Percentiles rank a stretch among this genome's conserved stretches.
phyloP scores from a whole-genome alignment of 2,888 invertebrate genomes.

The Morinoia aosen region DNA sequence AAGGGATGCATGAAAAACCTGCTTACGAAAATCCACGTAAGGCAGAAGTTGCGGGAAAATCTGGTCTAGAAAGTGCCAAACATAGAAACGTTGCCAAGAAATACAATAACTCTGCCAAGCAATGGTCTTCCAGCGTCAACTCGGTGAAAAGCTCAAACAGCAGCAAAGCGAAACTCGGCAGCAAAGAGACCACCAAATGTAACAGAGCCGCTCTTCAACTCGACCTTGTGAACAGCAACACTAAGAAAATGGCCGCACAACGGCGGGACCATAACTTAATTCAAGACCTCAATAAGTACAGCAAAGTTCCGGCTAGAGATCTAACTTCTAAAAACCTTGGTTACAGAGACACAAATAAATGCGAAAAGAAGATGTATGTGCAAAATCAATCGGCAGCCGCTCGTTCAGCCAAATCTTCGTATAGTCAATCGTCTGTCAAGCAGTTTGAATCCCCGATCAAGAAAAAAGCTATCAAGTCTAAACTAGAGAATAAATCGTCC shows the following conservation, averaged over 20 bases:
- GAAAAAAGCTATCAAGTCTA: constrained; percentile 19
- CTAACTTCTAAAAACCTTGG: constrained; percentile 63
- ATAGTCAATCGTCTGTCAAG: not conserved
- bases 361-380: constrained; percentile 62
- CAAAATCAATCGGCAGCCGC: constrained; percentile 39
- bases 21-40: not conserved
- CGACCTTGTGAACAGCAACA: constrained; percentile 46
- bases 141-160: not conserved
- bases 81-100: not conserved
- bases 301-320: constrained; percentile 61
- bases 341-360: constrained; percentile 65
- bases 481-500: not conserved
- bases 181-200: constrained; percentile 33
- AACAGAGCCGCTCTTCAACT: constrained; percentile 59
- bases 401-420: not conserved
- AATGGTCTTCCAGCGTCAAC: not conserved
- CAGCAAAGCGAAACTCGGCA: not conserved
- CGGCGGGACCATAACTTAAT: not conserved
- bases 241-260: not conserved
- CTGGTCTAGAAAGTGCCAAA: not conserved
- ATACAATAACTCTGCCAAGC: not conserved
- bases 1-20: not conserved
- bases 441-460: constrained; percentile 6
- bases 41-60: not conserved
- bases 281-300: constrained; percentile 56